phyloP scores from a whole-genome alignment of 2,797 vertebrate genomes.

The Chromobotia macracanthus region DNA sequence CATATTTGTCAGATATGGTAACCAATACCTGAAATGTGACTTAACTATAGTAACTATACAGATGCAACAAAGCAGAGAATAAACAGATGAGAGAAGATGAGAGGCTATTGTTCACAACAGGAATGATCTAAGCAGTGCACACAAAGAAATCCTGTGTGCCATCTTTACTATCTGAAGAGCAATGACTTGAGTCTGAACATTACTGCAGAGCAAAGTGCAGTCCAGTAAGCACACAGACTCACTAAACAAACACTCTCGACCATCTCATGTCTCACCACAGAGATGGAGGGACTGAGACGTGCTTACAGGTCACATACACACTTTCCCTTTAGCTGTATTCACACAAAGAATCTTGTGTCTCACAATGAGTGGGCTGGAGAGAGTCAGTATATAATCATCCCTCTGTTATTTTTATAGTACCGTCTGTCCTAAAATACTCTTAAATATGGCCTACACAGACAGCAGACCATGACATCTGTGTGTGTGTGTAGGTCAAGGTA shows the following conservation, averaged over 20 bases:
- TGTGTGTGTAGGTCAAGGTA: conserved; percentile 38
- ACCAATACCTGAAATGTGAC: too few relatives aligned
- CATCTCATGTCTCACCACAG: neutral
- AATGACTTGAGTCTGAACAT: conserved; percentile 7
- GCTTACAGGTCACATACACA: neutral
- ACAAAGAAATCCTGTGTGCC: conserved; percentile 7
- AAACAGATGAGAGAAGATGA: conserved; percentile 2
- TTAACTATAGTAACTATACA: neutral
- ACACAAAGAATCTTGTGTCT: neutral
- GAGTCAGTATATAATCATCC: conserved; percentile 18
- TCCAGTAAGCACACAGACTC: neutral
- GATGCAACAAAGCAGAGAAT: neutral
- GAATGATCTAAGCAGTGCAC: conserved; percentile 16
- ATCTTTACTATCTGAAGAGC: conserved; percentile 3
- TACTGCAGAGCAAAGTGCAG: neutral
- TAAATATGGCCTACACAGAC: conserved; percentile 17
- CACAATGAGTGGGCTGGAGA: neutral
- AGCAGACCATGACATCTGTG: neutral
- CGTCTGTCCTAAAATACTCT: neutral
- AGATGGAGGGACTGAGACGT: neutral
- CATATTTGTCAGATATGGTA: too few relatives aligned
- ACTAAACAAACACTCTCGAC: conserved; percentile 3
- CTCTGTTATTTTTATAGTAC: conserved; percentile 9
- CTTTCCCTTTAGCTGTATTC: neutral
- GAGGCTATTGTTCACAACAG: conserved; percentile 1